Base-by-base conservation (phyloP, 2,888 invertebrate genomes). In the Xylophagus ater region DNA sequence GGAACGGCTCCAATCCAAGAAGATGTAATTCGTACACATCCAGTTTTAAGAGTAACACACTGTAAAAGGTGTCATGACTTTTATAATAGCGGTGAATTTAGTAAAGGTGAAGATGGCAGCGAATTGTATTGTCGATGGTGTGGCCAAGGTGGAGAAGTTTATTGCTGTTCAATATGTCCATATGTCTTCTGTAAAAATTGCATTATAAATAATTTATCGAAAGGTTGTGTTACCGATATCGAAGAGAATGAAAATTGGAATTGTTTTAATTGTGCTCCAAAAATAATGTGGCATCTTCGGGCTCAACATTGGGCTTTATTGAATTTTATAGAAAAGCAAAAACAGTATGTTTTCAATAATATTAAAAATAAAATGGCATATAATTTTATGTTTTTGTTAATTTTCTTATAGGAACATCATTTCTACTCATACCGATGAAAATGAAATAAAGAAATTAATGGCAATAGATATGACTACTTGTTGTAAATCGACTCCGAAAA, bases 71-170 rank as follows among this genome's bases (percentile, higher is more conserved):
- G 85, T 58, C 76, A 76, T 49, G 74, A 78, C 25, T 85, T 85
- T 57, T 85, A 84, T 55, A 80, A 79, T 37, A 82, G 82, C 57
- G 84, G 84, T 4, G 81, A 80, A 51, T 85, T 85, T 59, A 81
- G 81, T 43, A 82, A 82, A 62, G 84, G 84, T 34, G 83, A 84
- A 58, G 85, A 85, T 65, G 82, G 82, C 17, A 84, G 83, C 12
- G 85, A 85, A 57, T 63, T 85, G 44, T 85, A 84, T 54, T 85
- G 85, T 51, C 72, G 84, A 34, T 85, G 84, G 85, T 85, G 85
- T 54, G 85, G 84, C 0, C 83, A 85, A 58, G 85, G 76, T 4
- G 80, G 80, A 4, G 78, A 79, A 60, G 80, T 85, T 2, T 78
- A 82, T 53, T 85, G 84, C 55, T 85, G 85, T 54, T 76, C 83